Base-by-base conservation (phyloP, 2,888 invertebrate genomes). In the Gymnosoma rotundatum region DNA sequence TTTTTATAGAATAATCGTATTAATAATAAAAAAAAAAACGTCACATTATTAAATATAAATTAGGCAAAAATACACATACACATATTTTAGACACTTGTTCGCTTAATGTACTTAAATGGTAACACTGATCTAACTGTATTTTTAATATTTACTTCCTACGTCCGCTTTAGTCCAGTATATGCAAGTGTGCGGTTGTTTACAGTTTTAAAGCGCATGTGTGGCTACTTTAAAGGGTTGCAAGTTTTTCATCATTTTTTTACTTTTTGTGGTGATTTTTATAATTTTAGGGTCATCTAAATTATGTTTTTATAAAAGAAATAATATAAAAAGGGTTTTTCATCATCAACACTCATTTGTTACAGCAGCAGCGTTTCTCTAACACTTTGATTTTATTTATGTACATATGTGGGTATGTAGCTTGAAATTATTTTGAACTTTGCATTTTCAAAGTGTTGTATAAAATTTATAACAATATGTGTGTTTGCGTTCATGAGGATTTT, bases 211-310 rank as follows among this genome's bases (percentile, higher is more conserved):
- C n/a, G 9, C 7, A 8, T 52, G 45, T 16, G 36, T 61, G 80
- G 73, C 48, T 70, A 75, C 20, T 70, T 52, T 5, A 72, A 83
- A 75, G 83, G 83, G 83, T 83, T 83, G 79, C 63, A 80, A 52
- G 61, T 36, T 66, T 78, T 76, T 60, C 63, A n/a, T 45, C 16
- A 32, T 16, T 70, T 73, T 60, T 18, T 60, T 60, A 14, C 3
- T 32, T 48, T 60, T 78, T 69, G 69, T 76, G 76, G 76, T 80
- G 76, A 69, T 84, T 84, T 78, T 80, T 69, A 63, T 84, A 80
- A 84, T 84, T 32, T 84, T 80, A 76, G 60, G 80, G 83, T 80
- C 83, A 84, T 76, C 76, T 67, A 58, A 73, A 75, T 63, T 61
- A 73, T 80, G 67, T 76, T 73, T 73, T 63, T 42, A 76, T 64